Conservation (phyloP, 2,113 vertebrate species). For the Hiodon tergisus region DNA sequence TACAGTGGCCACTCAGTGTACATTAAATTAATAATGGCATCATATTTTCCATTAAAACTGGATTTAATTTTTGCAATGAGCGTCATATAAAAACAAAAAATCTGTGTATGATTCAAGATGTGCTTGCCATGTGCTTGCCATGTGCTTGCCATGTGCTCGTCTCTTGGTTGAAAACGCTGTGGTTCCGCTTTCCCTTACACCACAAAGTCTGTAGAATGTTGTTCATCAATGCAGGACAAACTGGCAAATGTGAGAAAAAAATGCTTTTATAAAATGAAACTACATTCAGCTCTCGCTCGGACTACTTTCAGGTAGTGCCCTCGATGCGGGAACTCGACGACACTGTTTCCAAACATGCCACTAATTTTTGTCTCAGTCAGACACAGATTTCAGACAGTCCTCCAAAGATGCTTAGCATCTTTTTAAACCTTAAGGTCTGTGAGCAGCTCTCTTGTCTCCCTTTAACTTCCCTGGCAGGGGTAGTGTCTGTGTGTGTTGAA, state of each 20-base stretch:
- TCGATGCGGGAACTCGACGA: background rate
- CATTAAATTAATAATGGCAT: too few species aligned
- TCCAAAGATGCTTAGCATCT: background rate
- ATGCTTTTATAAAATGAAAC: background rate
- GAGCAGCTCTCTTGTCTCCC: constrained; percentile 41
- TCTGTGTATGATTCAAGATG: too few species aligned
- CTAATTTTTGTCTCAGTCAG: background rate
- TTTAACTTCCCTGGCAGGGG: constrained; percentile 29
- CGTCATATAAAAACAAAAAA: too few species aligned
- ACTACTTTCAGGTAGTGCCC: background rate
- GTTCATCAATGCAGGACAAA: constrained; percentile 1
- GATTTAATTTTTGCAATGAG: too few species aligned
- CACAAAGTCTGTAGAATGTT: background rate
- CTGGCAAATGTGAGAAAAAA: background rate
- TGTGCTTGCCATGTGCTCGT: background rate
- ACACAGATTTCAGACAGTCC: background rate
- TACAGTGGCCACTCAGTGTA: too few species aligned
- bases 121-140: background rate
- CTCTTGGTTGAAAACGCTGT: background rate
- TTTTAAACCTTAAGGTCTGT: constrained; percentile 34
- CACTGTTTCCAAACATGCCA: constrained; percentile 1
- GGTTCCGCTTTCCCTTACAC: background rate
- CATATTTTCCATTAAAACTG: too few species aligned
- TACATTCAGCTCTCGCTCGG: background rate
- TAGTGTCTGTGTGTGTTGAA: constrained; percentile 50